phyloP scores from a whole-genome alignment of 2,113 vertebrate genomes.

The Dryoscopus gambensis region DNA sequence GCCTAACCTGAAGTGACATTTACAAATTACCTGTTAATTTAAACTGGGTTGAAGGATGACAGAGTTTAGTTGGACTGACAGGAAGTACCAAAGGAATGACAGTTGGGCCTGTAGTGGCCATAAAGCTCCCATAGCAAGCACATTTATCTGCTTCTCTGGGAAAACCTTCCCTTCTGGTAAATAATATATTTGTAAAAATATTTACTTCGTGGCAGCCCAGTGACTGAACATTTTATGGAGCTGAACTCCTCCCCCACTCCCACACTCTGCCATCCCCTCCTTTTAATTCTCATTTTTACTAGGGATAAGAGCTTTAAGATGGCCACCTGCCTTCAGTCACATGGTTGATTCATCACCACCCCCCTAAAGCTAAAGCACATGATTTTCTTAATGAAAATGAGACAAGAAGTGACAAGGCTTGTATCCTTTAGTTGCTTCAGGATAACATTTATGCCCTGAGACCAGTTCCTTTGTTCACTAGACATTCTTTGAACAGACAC shows the following conservation, averaged over 20 bases:
- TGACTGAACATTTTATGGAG: constrained; percentile 6
- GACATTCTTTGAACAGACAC: constrained; percentile 33
- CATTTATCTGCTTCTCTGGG: constrained; percentile 71
- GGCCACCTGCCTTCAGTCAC: constrained; percentile 45
- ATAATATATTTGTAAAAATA: constrained; percentile 77
- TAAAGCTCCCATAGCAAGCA: constrained; percentile 76
- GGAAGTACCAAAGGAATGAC: constrained; percentile 88
- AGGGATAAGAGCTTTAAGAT: constrained; percentile 31
- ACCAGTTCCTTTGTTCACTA: constrained; percentile 33
- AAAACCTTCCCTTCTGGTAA: constrained; percentile 69
- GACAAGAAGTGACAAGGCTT: constrained; percentile 62
- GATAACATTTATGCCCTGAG: constrained; percentile 36
- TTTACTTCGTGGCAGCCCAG: constrained; percentile 63
- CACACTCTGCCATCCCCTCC: background rate
- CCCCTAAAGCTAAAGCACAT: constrained; percentile 53
- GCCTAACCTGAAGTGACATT: constrained; percentile 99
- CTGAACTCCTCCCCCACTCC: background rate
- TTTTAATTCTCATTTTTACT: constrained; percentile 26
- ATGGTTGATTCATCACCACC: background rate
- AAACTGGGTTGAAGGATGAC: constrained; percentile 98
- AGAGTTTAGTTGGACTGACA: constrained; percentile 95
- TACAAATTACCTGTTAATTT: constrained; percentile 99
- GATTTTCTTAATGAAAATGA: constrained; percentile 55
- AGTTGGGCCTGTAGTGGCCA: constrained; percentile 83
- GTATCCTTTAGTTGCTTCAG: constrained; percentile 25